Conservation (phyloP, 1,140 invertebrate genomes). For the Adelges cooleyi region DNA sequence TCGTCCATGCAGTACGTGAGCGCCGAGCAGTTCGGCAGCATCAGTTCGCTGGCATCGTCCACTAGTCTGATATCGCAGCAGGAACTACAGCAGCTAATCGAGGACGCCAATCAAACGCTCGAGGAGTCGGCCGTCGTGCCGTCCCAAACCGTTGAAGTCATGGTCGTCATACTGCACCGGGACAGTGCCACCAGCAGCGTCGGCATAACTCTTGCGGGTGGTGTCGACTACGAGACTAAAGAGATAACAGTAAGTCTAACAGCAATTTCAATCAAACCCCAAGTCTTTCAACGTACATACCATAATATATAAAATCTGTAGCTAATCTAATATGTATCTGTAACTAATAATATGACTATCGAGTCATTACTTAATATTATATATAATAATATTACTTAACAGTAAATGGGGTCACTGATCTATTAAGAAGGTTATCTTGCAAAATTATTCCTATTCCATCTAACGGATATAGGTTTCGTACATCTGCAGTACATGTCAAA, state of each 20-base stretch:
- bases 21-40: conserved; percentile 48
- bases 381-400: too few relatives aligned
- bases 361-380: too few relatives aligned
- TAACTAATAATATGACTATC: too few relatives aligned
- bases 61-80: conserved; percentile 52
- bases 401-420: too few relatives aligned
- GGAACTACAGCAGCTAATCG: conserved; percentile 50
- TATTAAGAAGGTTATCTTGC: too few relatives aligned
- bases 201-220: conserved; percentile 75
- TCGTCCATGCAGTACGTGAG: conserved; percentile 38
- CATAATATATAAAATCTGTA: too few relatives aligned
- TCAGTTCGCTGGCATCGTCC: conserved; percentile 49
- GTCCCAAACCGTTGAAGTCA: conserved; percentile 41
- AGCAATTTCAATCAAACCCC: too few relatives aligned
- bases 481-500: too few relatives aligned
- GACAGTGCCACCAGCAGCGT: conserved; percentile 59
- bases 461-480: too few relatives aligned
- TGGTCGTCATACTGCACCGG: conserved; percentile 49
- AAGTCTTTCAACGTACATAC: too few relatives aligned
- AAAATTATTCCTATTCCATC: too few relatives aligned
- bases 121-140: conserved; percentile 39
- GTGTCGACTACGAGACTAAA: conserved; percentile 77
- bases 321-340: too few relatives aligned
- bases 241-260: conserved; percentile 64
- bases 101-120: conserved; percentile 48